Evolutionary conservation across 2,113 vertebrate species (phyloP), one percentile per base, ranked within the genome.

Genomic region (Daubentonia madagascariensis): DNA sequence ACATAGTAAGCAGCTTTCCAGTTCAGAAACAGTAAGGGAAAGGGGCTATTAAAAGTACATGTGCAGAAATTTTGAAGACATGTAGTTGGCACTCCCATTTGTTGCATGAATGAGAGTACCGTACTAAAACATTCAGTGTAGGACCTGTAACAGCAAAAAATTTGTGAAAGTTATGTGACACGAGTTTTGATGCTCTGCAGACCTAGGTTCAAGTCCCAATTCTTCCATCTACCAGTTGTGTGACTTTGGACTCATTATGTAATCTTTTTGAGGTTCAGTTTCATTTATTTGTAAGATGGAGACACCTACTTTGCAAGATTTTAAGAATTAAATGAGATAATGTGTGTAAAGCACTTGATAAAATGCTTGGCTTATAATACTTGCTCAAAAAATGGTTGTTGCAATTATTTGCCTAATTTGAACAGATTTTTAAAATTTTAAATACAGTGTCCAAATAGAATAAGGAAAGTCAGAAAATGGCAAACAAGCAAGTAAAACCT

Each of bases 1-100:
- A 52, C 88, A 81, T 63, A 61, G 67, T 76, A 18, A 85, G 89
- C 91, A 96, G 80, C 87, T 94, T 96, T 95, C 61, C 37, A 96
- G 22, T 95, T 97, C 35, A 97, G 85, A 96, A 97, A 61, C 43
- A 94, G 50, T 52, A 80, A 78, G 35, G n/a, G 11, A 79, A 90
- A 85, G 43, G 48, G 37, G 5, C 65, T 54, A 4, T 65, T 93
- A 54, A 85, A 70, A 93, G 67, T 91, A 6, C 86, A 83, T 86
- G 14, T 83, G 78, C 20, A 84, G 90, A 83, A 92, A 35, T 54
- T 78, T 87, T 85, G 61, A 94, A 87, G 87, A 68, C 18, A 13
- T 13, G 10, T 54, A 79, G 28, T 50, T 63, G 45, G 5, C 54
- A 72, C 12, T 86, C 12, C 17, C 73, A 30, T 48, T 79, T 94